A percentile compares a stretch with the other conserved stretches of the same genome.
Conservation (phyloP, 2,113 vertebrate genomes). For the Pelusios castaneus region DNA sequence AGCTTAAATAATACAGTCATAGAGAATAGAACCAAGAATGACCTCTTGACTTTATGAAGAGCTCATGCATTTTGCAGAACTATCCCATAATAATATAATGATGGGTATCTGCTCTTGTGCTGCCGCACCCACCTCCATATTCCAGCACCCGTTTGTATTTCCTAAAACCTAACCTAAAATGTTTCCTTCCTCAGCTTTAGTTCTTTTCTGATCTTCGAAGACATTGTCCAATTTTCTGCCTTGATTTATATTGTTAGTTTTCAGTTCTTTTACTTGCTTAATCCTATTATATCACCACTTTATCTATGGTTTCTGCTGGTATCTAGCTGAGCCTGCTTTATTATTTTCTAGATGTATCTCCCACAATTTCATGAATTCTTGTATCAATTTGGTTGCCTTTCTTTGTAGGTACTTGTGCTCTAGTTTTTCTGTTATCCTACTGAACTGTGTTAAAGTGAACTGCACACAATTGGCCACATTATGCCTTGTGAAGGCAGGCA, state of each 20-base stretch:
- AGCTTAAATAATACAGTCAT: constrained; percentile 32
- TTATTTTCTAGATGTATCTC: neutral
- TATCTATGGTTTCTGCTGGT: neutral
- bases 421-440: neutral
- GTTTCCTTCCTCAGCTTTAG: neutral
- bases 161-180: neutral
- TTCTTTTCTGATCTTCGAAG: neutral
- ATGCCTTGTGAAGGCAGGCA: neutral
- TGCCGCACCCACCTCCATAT: constrained; percentile 19
- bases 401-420: accelerated
- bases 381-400: neutral
- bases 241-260: neutral
- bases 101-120: neutral
- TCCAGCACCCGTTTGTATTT: neutral
- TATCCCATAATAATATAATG: neutral
- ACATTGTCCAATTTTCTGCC: neutral
- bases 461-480: neutral
- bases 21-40: constrained; percentile 46
- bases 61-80: constrained; percentile 22
- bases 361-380: neutral
- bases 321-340: neutral
- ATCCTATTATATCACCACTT: neutral
- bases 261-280: neutral
- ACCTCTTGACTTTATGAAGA: neutral
- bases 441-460: neutral